phyloP scores from a whole-genome alignment of 2,113 vertebrate genomes.

The Lathamus discolor region DNA sequence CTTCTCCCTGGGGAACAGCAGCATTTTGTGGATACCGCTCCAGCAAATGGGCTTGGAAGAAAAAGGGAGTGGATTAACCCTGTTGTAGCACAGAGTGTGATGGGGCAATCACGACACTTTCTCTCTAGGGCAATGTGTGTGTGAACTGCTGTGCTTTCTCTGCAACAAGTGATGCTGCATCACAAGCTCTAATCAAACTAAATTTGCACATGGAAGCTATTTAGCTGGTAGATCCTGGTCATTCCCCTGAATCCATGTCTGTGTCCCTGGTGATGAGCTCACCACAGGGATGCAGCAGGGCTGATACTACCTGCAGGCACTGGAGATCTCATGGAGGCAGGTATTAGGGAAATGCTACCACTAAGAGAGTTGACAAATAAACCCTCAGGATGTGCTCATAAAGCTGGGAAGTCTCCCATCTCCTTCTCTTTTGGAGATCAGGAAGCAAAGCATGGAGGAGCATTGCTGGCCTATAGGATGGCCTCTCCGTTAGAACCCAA shows the following conservation, averaged over 20 bases:
- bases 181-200: not conserved
- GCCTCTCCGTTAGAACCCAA: not conserved
- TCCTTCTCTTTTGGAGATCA: not conserved
- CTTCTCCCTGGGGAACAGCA: not conserved
- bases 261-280: not conserved
- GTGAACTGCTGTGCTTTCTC: not conserved
- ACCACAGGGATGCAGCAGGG: not conserved
- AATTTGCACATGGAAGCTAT: not conserved
- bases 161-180: not conserved
- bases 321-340: fast-evolving
- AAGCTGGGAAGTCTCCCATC: not conserved
- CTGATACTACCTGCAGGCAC: not conserved
- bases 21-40: not conserved
- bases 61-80: not conserved
- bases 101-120: not conserved
- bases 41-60: not conserved
- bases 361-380: not conserved
- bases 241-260: not conserved
- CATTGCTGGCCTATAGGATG: fast-evolving
- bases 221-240: not conserved
- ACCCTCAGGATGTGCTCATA: not conserved
- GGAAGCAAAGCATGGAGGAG: not conserved
- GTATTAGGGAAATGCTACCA: not conserved
- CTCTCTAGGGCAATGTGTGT: not conserved
- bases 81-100: not conserved